These are phyloP conservation scores for Tanytarsus gracilentus DNA, from an alignment of 2,888 invertebrate species.

Conservation along the genomic window DNA sequence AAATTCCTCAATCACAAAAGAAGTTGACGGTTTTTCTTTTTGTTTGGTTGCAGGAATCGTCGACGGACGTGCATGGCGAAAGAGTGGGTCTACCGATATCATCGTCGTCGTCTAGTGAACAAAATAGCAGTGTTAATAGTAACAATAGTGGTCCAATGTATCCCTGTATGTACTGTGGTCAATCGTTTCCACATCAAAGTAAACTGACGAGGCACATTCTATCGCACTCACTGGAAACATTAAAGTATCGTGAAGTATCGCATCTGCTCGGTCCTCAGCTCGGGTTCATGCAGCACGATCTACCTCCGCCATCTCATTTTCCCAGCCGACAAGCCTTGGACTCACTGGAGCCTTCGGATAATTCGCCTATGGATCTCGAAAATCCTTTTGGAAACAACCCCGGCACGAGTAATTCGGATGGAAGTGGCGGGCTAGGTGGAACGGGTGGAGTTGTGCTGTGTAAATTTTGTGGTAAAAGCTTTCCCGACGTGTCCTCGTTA, in stretches of 20 bases:
- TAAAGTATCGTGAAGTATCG: slow-evolving; percentile 70
- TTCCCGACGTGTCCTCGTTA: slow-evolving; percentile 80
- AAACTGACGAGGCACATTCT: slow-evolving; percentile 83
- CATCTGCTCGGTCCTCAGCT: slow-evolving; percentile 55
- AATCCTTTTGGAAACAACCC: slow-evolving; percentile 38
- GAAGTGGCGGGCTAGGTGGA: slow-evolving; percentile 40
- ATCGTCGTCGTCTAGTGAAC: slow-evolving; percentile 25
- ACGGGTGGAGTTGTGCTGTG: slow-evolving; percentile 60
- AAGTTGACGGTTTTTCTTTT: slow-evolving; percentile 78
- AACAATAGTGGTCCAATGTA: slow-evolving; percentile 46
- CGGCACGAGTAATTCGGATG: slow-evolving; percentile 43
- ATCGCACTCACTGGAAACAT: slow-evolving; percentile 77
- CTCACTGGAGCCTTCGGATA: slow-evolving; percentile 42
- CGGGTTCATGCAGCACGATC: slow-evolving; percentile 41
- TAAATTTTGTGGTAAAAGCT: slow-evolving; percentile 88
- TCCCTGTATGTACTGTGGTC: slow-evolving; percentile 85
- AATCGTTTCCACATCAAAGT: slow-evolving; percentile 81
- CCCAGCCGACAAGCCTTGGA: slow-evolving; percentile 40
- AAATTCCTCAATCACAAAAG: too few species aligned
- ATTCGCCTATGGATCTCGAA: slow-evolving; percentile 32
- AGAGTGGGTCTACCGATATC: slow-evolving; percentile 20
- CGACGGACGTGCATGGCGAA: slow-evolving; percentile 44
- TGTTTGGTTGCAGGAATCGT: slow-evolving; percentile 86
- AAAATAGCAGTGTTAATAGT: slow-evolving; percentile 31
- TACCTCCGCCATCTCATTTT: slow-evolving; percentile 41